Conservation (phyloP, 2,797 vertebrate species). For the Bucorvus abyssinicus region DNA sequence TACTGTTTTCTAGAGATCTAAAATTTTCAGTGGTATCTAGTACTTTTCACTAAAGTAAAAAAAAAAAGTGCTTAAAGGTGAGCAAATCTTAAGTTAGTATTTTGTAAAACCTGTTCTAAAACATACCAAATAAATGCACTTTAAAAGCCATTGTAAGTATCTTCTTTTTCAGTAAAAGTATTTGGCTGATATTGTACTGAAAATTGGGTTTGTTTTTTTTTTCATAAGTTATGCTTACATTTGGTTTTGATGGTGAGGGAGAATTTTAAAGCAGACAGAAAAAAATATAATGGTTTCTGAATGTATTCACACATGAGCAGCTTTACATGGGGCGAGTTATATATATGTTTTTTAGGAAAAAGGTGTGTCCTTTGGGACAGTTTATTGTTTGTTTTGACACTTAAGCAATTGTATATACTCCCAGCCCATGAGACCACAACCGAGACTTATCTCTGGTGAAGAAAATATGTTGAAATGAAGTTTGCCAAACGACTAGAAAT, state of each 20-base stretch:
- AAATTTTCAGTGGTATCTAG: background rate
- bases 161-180: background rate
- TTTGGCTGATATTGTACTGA: background rate
- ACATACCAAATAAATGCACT: background rate
- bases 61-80: background rate
- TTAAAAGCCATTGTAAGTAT: background rate
- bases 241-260: background rate
- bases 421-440: background rate
- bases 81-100: background rate
- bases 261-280: background rate
- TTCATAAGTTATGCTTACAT: background rate
- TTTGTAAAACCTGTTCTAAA: background rate
- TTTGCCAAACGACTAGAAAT: background rate
- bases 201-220: background rate
- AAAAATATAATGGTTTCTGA: background rate
- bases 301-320: background rate
- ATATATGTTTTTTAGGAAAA: too few relatives aligned
- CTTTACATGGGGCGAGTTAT: accelerated
- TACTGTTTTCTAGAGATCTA: background rate
- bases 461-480: background rate
- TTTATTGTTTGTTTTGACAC: background rate
- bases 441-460: background rate
- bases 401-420: background rate
- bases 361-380: background rate
- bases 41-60: background rate